Conservation (phyloP, 2,888 invertebrate species). For the Kryphioiulus occultus region DNA sequence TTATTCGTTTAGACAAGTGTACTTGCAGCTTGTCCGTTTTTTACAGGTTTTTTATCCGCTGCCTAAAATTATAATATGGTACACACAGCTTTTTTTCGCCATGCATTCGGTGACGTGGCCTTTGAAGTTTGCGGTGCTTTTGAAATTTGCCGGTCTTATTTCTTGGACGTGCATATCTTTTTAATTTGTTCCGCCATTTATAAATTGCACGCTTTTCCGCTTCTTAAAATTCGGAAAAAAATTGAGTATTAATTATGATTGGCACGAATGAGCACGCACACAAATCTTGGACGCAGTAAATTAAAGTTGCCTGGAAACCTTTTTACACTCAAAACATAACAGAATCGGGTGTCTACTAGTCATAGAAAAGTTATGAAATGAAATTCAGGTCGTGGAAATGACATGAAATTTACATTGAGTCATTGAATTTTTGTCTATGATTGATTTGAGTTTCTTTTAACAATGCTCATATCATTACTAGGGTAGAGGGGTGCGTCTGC, state of each 20-base stretch:
- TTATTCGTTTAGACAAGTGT: neutral
- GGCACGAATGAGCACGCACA: neutral
- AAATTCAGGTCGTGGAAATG: no score
- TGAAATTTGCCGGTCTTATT: neutral
- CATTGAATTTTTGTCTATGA: no score
- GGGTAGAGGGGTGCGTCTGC: no score
- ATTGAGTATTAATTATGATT: neutral
- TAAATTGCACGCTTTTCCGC: neutral
- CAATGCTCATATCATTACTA: no score
- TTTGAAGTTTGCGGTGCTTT: neutral
- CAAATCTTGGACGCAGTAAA: neutral
- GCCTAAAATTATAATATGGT: conserved; percentile 11
- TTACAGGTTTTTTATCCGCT: neutral
- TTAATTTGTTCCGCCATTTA: neutral
- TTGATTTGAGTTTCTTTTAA: no score
- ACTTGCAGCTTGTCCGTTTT: neutral
- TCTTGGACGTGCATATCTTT: neutral
- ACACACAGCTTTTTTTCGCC: neutral
- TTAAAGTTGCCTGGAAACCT: neutral
- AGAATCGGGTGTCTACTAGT: no score
- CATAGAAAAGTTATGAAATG: no score
- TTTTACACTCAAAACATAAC: neutral
- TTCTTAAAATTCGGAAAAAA: neutral
- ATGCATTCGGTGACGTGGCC: neutral
- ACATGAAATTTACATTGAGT: no score